These are phyloP conservation scores for Peromyscus eremicus DNA, from an alignment of 2,797 vertebrate genomes.

Conservation along the genomic window DNA sequence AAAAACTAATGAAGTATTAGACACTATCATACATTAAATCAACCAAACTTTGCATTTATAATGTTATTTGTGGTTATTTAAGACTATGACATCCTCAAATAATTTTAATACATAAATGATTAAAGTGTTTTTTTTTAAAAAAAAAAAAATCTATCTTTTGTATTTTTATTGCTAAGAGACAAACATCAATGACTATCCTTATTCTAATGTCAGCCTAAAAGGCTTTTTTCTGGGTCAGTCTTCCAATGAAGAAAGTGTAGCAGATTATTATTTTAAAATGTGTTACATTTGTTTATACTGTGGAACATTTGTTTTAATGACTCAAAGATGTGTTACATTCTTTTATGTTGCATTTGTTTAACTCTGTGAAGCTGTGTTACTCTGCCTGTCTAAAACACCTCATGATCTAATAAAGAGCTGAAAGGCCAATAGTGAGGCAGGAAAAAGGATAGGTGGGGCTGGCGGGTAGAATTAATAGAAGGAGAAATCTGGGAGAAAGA, in stretches of 20 bases:
- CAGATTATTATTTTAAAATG: too few species aligned
- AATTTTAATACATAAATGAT: background rate
- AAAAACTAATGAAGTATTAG: conserved; percentile 51
- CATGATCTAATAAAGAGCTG: too few species aligned
- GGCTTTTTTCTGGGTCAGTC: background rate
- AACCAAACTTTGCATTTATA: conserved; percentile 38
- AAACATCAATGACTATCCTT: conserved; percentile 29
- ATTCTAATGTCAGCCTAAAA: conserved; percentile 27
- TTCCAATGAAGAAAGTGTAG: background rate
- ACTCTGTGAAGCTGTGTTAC: too few species aligned
- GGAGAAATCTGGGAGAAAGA: too few species aligned
- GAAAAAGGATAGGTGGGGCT: too few species aligned
- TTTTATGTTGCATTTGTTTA: too few species aligned
- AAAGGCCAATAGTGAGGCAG: too few species aligned
- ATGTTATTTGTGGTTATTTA: conserved; percentile 4
- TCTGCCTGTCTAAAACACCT: too few species aligned
- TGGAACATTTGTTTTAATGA: too few species aligned
- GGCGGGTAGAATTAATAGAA: too few species aligned
- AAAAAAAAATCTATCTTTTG: background rate
- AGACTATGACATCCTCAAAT: background rate
- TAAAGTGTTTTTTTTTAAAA: background rate
- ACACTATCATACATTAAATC: conserved; percentile 46
- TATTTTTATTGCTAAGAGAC: conserved; percentile 47
- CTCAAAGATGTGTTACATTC: too few species aligned
- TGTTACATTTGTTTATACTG: too few species aligned